Conservation (phyloP, 1,140 invertebrate genomes). For the Episyrphus balteatus region DNA sequence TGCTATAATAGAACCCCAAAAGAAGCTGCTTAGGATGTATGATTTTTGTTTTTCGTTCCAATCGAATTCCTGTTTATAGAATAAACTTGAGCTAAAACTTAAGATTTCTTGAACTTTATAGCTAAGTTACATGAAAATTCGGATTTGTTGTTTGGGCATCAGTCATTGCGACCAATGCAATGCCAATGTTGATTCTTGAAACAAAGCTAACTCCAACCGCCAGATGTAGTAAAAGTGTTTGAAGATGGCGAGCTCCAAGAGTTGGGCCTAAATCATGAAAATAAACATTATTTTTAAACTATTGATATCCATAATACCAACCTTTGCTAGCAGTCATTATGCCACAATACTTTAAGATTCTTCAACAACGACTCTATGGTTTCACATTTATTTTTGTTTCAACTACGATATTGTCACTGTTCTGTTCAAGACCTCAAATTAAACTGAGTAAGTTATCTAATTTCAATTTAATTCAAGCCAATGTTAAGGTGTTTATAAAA, state of each 20-base stretch:
- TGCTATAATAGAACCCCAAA: conserved; percentile 42
- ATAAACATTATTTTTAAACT: too few species aligned
- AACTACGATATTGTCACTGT: too few species aligned
- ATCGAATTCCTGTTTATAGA: conserved; percentile 8
- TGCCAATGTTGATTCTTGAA: not conserved
- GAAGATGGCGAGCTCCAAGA: not conserved
- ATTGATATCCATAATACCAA: too few species aligned
- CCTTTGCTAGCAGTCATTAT: too few species aligned
- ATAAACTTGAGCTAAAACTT: conserved; percentile 11
- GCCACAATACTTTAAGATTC: too few species aligned
- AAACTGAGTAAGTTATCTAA: too few species aligned
- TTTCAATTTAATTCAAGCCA: too few species aligned
- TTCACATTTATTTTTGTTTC: too few species aligned
- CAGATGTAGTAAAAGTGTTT: not conserved
- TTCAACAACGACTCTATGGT: too few species aligned
- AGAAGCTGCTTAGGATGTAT: conserved; percentile 50
- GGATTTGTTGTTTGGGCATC: conserved; percentile 19
- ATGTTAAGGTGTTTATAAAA: too few species aligned
- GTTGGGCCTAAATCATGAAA: not conserved
- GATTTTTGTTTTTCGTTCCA: conserved; percentile 11
- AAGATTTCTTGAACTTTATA: not conserved
- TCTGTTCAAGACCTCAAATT: too few species aligned
- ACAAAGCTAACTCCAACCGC: not conserved
- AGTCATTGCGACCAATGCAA: conserved; percentile 28
- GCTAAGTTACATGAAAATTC: conserved; percentile 23